Evolutionary conservation across 2,888 invertebrate species (phyloP), one percentile per base, ranked within the genome.

Genomic region (Agonopterix heracliana): DNA sequence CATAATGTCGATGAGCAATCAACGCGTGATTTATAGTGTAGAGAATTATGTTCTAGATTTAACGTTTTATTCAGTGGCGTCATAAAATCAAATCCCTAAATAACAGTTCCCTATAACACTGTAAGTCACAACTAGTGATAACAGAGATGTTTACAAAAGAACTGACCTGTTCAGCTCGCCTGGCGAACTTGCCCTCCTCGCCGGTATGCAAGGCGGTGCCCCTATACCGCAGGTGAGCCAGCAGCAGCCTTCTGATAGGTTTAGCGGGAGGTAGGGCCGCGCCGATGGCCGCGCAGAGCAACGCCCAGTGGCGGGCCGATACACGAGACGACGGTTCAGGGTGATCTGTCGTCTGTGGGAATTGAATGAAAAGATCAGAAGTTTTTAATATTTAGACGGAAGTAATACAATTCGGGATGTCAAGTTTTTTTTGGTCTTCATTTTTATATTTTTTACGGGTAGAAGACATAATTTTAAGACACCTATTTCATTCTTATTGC

Each of bases 161-260:
- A 8, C 43, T 43, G 8, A 54, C 93, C 89, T 96, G 96, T 68
- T 98, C 96, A 9, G 97, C 96, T 72, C 98, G 95, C 56, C 97
- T 84, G 0, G 98, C 97, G 80, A 95, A 98, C 86, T 96, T 96
- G 42, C 97, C 98, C 81, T 98, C 98, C 78, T 98, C 97, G 0
- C 96, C 96, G 0, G 74, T 67, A 61, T 94, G 95, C 54, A 95
- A 93, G 34, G 96, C 94, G 60, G 97, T 96, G 54, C 96, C 94
- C 70, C 97, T 95, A 64, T 96, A 92, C 60, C 96, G 94, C 65
- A 98, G 89, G 77, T 98, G 98, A 0, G 96, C 94, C 43, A 96
- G 93, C 48, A 98, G 89, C 79, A 98, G 95, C 64, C 96, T 93
- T 38, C 97, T 90, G 55, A 98, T 91, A 2, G 94, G 91, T 77